These are phyloP conservation scores for Agriopis leucophaearia DNA, from an alignment of 2,888 invertebrate genomes.

Conservation along the genomic window DNA sequence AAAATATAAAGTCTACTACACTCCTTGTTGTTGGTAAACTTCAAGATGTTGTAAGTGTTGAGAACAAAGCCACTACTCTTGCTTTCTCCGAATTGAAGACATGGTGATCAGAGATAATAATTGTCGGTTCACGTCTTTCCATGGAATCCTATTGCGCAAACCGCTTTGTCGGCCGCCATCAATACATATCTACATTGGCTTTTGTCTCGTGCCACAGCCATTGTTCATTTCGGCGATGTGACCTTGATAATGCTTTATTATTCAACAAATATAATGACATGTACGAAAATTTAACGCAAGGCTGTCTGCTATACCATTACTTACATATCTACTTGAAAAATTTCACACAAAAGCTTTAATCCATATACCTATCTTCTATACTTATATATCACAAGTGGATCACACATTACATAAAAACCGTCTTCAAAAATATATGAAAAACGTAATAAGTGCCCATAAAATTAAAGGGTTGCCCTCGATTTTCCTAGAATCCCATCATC, in stretches of 20 bases:
- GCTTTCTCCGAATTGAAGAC: constrained; percentile 76
- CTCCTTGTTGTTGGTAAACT: neutral
- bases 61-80: constrained; percentile 59
- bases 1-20: neutral
- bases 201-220: constrained; percentile 83
- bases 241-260: constrained; percentile 79
- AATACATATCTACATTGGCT: constrained; percentile 73
- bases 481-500: too few relatives aligned
- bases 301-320: neutral
- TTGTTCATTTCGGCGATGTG: constrained; percentile 78
- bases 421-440: too few relatives aligned
- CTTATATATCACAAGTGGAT: too few relatives aligned
- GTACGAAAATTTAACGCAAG: constrained; percentile 13
- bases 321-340: too few relatives aligned
- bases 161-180: constrained; percentile 83
- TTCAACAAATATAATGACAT: constrained; percentile 53
- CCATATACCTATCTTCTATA: too few relatives aligned
- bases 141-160: constrained; percentile 85
- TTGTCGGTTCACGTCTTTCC: constrained; percentile 84
- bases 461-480: too few relatives aligned
- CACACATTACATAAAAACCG: too few relatives aligned
- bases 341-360: too few relatives aligned
- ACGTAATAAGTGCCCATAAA: too few relatives aligned
- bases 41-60: constrained; percentile 29
- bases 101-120: constrained; percentile 82